phyloP scores from a whole-genome alignment of 2,113 vertebrate species.

The Trochalopteron elliotii region DNA sequence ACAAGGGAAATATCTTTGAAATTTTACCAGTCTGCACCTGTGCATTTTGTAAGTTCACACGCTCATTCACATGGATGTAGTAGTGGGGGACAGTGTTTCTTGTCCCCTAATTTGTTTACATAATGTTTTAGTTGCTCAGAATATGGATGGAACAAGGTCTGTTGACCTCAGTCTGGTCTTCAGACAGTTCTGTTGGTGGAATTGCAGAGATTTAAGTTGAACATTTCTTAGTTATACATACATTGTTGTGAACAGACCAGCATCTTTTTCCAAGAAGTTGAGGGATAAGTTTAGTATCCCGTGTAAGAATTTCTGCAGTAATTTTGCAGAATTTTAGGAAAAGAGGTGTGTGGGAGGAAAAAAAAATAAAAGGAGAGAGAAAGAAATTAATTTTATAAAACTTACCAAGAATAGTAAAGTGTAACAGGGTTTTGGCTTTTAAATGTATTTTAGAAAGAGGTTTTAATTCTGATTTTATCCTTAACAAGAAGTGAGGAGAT shows the following conservation, averaged over 20 bases:
- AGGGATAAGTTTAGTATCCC: background rate
- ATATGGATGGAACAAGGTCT: background rate
- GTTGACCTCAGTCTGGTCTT: background rate
- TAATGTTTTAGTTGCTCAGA: background rate
- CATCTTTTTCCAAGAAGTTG: background rate
- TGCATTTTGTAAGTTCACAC: background rate
- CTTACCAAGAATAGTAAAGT: background rate
- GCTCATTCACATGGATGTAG: background rate
- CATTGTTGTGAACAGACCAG: background rate
- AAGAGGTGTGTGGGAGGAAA: background rate
- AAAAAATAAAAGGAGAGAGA: background rate
- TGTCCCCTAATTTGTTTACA: background rate
- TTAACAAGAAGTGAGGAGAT: background rate
- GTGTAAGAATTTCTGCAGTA: background rate
- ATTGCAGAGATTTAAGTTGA: background rate
- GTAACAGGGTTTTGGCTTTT: background rate
- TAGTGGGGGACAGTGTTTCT: background rate
- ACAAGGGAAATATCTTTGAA: background rate
- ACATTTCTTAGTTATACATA: background rate
- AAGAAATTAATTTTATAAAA: background rate
- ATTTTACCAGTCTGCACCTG: fast-evolving
- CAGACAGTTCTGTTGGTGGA: background rate
- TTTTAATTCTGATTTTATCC: background rate
- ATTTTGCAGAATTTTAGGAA: background rate
- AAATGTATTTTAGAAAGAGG: background rate